Conservation (phyloP, 2,797 vertebrate species). For the Labeo calbasu region DNA sequence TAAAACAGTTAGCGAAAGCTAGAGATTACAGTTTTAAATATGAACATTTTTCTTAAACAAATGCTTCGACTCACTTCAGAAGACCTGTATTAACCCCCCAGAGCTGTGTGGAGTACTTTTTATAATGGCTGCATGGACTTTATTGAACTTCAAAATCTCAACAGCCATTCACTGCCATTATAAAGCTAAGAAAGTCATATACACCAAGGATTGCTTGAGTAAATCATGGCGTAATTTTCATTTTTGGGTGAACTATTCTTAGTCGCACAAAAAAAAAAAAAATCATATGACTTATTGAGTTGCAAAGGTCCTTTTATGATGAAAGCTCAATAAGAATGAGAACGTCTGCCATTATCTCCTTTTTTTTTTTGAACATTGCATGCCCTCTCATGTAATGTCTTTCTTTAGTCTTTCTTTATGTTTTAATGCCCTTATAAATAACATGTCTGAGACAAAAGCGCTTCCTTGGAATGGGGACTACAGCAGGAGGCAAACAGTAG, state of each 20-base stretch:
- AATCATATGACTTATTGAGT: neutral
- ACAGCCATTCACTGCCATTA: no score
- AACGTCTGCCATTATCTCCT: neutral
- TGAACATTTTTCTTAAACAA: no score
- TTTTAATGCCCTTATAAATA: constrained; percentile 44
- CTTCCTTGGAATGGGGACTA: constrained; percentile 18
- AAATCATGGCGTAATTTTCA: no score
- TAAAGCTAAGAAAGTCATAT: no score
- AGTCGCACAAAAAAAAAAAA: neutral
- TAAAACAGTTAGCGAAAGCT: neutral
- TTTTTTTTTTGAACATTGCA: constrained; percentile 1
- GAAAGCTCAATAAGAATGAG: neutral
- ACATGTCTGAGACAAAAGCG: constrained; percentile 24
- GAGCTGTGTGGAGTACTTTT: no score
- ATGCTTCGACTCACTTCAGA: no score
- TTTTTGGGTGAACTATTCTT: neutral
- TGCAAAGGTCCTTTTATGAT: neutral
- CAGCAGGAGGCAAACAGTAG: constrained; percentile 48
- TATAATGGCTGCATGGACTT: no score
- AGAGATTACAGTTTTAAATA: no score
- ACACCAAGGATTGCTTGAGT: neutral
- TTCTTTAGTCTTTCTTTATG: constrained; percentile 15
- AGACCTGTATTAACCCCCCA: no score
- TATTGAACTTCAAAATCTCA: no score
- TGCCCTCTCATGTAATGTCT: neutral